Percentiles rank a stretch among this genome's conserved stretches.
Conservation (phyloP, 2,797 vertebrate genomes). For the Intellagama lesueurii region DNA sequence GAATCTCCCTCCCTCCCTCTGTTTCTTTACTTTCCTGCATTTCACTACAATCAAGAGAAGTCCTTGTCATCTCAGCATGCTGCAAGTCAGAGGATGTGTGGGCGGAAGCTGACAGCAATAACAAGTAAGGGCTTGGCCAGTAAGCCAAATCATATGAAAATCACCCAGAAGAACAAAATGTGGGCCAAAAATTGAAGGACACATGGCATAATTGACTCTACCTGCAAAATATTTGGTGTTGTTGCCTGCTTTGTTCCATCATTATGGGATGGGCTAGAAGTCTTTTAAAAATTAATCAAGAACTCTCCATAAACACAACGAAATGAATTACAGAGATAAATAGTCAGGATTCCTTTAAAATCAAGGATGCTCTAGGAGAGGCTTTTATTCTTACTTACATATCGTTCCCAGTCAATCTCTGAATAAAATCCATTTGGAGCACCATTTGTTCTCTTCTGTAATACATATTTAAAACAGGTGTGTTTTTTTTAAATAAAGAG, state of each 20-base stretch:
- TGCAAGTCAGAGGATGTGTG: neutral
- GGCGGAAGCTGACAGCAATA: neutral
- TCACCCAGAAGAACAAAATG: neutral
- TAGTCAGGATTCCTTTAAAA: neutral
- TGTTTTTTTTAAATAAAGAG: fast-evolving
- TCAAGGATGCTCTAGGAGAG: neutral
- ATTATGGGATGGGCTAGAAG: neutral
- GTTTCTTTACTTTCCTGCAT: neutral
- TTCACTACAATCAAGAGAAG: neutral
- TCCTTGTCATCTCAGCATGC: neutral
- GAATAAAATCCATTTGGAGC: conserved; percentile 97
- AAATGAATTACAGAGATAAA: neutral
- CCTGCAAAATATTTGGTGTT: neutral
- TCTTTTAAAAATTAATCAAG: neutral
- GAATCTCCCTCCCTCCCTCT: neutral
- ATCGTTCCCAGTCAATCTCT: conserved; percentile 99
- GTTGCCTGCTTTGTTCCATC: neutral
- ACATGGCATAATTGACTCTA: neutral
- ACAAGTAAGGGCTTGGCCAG: neutral
- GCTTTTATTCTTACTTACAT: conserved; percentile 83
- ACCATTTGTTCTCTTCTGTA: conserved; percentile 94
- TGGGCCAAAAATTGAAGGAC: neutral
- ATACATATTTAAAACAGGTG: conserved; percentile 62
- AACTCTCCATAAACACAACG: too few relatives aligned
- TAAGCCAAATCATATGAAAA: neutral